Evolutionary conservation across 2,888 invertebrate genomes (phyloP), one percentile per base, ranked within the genome.

Genomic region (Zaprionus lineosus): DNA sequence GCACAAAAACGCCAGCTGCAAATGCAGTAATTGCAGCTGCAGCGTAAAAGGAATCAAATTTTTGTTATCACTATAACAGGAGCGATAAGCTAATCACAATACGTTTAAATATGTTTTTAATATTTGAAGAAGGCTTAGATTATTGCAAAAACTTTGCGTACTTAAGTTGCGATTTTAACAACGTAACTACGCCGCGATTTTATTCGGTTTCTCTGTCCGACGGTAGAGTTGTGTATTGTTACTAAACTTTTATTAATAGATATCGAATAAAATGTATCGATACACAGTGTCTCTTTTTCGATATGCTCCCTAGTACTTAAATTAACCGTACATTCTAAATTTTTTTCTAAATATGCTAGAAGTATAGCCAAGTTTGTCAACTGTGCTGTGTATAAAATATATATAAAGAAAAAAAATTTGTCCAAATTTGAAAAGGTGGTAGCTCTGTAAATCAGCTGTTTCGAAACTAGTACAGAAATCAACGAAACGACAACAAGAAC

Each of bases 1-100:
- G 50, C 56, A 33, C 34, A 31, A 44, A 58, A 53, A 51, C 51
- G 56, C 62, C 84, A 84, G 77, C 77, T 77, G 77, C 84, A 62
- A 63, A 55, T 67, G 67, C 66, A 67, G 44, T 56, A 41, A 24
- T 40, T 52, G 37, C 72, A 71, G 60, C 60, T 60, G 37, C 47
- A 34, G 9, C 15, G 31, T 6, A 31, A 21, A 6, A 36, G 19
- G 14, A n/a, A 11, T 47, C 8, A 6, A 21, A 12, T 61, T 31
- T 56, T 36, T 24, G 15, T 51, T 2, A 37, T 41, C 39, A 52
- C 44, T 56, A 34, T 34, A 18, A 12, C 43, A 18, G 18, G 12
- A 18, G 5, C 24, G 11, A 21, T 21, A 7, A 44, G 6, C 3
- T 21, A 40, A 31, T n/a, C 26, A n/a, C n/a, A n/a, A n/a, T 14